These are phyloP conservation scores for Pseudochirops cupreus DNA, from an alignment of 2,797 vertebrate species.

Conservation along the genomic window DNA sequence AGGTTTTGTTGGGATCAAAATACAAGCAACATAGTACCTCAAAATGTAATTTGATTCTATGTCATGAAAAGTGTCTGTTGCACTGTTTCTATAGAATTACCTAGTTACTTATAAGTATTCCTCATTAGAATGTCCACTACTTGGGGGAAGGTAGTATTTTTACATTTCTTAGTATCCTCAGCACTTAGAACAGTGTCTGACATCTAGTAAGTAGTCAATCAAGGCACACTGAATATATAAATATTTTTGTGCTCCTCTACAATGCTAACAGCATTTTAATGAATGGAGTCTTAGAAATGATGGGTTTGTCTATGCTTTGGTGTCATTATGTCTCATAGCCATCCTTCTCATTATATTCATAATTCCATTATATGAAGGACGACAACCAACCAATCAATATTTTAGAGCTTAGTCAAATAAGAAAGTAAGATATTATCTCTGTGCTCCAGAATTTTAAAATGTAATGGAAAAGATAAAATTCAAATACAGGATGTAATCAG, in stretches of 20 bases:
- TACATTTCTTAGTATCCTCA: background rate
- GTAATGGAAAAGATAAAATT: background rate
- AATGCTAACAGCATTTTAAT: background rate
- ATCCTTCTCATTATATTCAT: background rate
- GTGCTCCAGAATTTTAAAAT: background rate
- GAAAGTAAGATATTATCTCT: background rate
- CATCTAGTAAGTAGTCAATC: background rate
- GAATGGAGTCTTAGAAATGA: background rate
- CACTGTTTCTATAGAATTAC: background rate
- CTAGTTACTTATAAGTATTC: background rate
- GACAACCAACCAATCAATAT: background rate
- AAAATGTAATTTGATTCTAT: background rate
- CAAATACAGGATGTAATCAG: background rate
- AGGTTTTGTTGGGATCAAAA: background rate
- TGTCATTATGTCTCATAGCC: background rate
- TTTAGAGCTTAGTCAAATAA: background rate
- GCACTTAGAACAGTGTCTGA: background rate
- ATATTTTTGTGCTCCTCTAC: background rate
- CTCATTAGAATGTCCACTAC: background rate
- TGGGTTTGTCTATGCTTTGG: background rate
- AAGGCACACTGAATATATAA: background rate
- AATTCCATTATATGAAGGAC: background rate
- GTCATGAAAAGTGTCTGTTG: slow-evolving; percentile 1
- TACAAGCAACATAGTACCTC: background rate
- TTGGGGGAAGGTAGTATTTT: background rate